These are phyloP conservation scores for Cosmia pyralina DNA, from an alignment of 2,888 invertebrate species.

Conservation along the genomic window DNA sequence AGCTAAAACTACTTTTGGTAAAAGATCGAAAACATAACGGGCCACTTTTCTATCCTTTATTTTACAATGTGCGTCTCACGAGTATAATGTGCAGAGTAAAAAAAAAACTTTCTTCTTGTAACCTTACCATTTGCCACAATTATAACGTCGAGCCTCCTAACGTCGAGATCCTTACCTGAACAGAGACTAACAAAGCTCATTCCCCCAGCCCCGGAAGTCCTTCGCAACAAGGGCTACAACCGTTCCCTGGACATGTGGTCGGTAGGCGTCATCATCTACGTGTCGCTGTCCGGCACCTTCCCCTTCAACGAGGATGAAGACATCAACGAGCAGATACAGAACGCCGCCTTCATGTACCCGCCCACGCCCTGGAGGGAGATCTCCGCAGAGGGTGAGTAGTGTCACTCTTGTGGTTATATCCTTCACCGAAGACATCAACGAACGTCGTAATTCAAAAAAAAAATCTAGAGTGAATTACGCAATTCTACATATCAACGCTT, in stretches of 20 bases:
- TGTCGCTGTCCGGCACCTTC: slow-evolving; percentile 99
- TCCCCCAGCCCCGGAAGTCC: slow-evolving; percentile 97
- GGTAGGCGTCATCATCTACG: slow-evolving; percentile 99
- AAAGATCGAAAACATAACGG: no score
- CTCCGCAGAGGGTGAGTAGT: slow-evolving; percentile 88
- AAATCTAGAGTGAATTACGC: no score
- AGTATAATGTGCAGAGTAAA: no score
- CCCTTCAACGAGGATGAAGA: slow-evolving; percentile 99
- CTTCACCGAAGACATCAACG: no score
- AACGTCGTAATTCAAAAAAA: no score
- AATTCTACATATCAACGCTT: no score
- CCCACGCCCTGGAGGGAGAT: slow-evolving; percentile 99
- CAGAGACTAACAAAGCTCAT: not conserved
- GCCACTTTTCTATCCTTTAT: no score
- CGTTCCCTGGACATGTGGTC: slow-evolving; percentile 99
- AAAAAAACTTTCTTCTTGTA: no score
- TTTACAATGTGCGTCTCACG: no score
- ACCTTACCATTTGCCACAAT: no score
- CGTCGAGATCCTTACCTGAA: not conserved
- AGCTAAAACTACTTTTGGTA: no score
- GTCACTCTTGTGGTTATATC: not conserved
- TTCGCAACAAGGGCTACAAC: slow-evolving; percentile 99
- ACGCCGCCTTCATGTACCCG: slow-evolving; percentile 99
- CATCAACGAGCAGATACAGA: slow-evolving; percentile 99
- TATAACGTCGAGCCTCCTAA: not conserved